Conservation (phyloP, 2,113 vertebrate genomes). For the Miniopterus natalensis region DNA sequence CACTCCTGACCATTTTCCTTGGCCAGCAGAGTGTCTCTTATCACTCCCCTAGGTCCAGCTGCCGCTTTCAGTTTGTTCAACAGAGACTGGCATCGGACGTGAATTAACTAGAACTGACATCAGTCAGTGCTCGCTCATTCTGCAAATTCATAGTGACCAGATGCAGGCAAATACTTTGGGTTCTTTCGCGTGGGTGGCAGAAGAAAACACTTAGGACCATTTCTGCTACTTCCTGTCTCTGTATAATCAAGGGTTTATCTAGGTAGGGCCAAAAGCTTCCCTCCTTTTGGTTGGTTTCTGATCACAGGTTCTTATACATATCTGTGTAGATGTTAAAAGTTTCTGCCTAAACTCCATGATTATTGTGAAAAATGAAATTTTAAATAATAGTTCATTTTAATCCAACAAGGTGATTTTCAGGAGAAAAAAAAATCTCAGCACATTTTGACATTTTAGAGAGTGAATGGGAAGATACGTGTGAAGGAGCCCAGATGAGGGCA, state of each 20-base stretch:
- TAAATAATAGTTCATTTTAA: constrained; percentile 42
- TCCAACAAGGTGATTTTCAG: constrained; percentile 15
- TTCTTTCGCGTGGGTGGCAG: not conserved
- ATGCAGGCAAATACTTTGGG: not conserved
- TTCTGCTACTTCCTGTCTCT: constrained; percentile 7
- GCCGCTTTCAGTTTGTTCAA: not conserved
- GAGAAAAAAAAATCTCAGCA: not conserved
- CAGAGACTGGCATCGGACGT: not conserved
- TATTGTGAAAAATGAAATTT: constrained; percentile 14
- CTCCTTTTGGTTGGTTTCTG: constrained; percentile 14
- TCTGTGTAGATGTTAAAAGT: not conserved
- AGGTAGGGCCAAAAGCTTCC: not conserved
- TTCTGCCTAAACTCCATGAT: constrained; percentile 8
- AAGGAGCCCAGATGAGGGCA: not conserved
- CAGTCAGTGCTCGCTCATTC: not conserved
- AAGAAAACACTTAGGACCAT: not conserved
- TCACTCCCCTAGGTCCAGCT: not conserved
- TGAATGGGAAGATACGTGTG: not conserved
- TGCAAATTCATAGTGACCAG: not conserved
- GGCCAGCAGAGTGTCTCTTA: not conserved
- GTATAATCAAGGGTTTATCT: not conserved
- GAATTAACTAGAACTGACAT: not conserved
- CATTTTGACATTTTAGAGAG: not conserved
- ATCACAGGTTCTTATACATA: not conserved
- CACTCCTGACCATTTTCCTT: not conserved